These are phyloP conservation scores for Sinonovacula constricta DNA, from an alignment of 1,140 invertebrate genomes.

Conservation along the genomic window DNA sequence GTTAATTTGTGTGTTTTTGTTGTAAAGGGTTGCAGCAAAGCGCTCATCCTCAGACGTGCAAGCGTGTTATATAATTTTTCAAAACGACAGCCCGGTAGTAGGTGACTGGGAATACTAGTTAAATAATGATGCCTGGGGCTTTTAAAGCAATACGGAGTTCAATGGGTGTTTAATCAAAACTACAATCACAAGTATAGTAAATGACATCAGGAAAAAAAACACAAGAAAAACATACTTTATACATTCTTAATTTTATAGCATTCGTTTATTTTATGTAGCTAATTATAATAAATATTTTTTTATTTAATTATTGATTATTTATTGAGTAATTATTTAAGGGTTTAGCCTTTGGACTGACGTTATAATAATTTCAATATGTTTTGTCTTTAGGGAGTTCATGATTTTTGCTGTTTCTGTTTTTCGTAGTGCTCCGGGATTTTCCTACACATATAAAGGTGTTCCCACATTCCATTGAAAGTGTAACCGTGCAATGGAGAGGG, in stretches of 20 bases:
- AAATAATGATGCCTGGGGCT: neutral
- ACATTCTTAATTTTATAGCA: no score
- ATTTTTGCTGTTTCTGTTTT: neutral
- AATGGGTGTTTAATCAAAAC: neutral
- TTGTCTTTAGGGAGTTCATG: no score
- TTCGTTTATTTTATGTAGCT: neutral
- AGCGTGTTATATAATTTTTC: neutral
- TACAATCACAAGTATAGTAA: no score
- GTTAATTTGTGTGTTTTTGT: neutral
- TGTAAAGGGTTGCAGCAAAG: neutral
- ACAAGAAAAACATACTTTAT: no score
- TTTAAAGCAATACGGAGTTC: neutral
- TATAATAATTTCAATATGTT: no score
- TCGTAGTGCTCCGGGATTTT: slow-evolving; percentile 3
- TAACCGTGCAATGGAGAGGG: slow-evolving; percentile 1
- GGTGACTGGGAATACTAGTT: neutral
- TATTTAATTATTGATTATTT: neutral
- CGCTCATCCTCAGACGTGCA: no score
- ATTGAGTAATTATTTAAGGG: neutral
- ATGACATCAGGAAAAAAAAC: no score
- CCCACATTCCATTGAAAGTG: neutral
- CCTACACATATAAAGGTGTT: neutral
- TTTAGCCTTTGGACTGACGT: neutral
- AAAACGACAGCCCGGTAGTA: neutral
- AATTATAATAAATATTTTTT: neutral